Evolutionary conservation across 2,113 vertebrate species (phyloP).

Genomic region (Leiothrix lutea): DNA sequence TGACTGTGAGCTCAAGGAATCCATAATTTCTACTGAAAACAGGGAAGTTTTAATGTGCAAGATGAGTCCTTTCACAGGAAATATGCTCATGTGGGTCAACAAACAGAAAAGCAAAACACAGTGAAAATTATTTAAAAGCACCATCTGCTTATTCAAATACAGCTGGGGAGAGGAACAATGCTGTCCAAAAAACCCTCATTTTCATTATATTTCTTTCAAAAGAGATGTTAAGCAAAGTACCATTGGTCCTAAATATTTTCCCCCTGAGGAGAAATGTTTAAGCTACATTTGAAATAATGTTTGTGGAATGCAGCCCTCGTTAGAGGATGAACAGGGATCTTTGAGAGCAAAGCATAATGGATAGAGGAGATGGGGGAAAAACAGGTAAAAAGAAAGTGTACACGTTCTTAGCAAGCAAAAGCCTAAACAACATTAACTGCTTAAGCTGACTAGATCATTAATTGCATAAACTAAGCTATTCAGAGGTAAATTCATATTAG

Average conservation of each 20-base stretch:
- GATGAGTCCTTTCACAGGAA: neutral
- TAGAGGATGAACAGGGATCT: neutral
- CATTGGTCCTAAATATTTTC: neutral
- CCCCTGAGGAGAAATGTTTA: neutral
- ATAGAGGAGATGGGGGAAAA: neutral
- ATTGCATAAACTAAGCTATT: neutral
- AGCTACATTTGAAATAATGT: neutral
- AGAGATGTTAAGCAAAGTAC: neutral
- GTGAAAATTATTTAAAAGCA: constrained; percentile 14
- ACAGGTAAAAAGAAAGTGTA: neutral
- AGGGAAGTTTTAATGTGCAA: neutral
- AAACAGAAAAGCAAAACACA: neutral
- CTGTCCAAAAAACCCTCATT: neutral
- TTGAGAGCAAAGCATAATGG: neutral
- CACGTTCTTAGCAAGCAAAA: neutral
- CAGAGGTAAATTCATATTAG: neutral
- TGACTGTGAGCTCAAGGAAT: neutral
- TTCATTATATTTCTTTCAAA: constrained; percentile 18
- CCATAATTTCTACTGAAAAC: neutral
- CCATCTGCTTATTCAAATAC: constrained; percentile 1
- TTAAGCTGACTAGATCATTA: neutral
- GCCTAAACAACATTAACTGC: neutral
- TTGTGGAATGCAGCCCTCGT: neutral
- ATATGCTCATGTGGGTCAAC: neutral
- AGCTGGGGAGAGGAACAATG: neutral